Conservation (phyloP, 2,113 vertebrate genomes). For the Turnix velox region DNA sequence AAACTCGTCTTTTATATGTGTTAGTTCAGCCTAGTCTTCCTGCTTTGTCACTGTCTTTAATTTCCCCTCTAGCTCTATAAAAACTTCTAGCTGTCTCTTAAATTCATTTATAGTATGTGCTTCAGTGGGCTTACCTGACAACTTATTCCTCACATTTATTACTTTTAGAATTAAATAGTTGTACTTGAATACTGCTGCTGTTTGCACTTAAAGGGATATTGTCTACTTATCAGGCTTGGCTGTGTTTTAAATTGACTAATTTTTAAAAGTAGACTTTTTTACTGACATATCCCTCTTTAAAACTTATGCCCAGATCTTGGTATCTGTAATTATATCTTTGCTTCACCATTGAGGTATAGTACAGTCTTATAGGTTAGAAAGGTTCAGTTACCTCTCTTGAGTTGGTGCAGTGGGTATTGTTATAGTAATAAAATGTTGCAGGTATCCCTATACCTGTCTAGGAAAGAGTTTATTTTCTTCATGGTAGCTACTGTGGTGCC, state of each 20-base stretch:
- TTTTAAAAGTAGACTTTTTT: slow-evolving; percentile 17
- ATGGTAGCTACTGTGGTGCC: neutral
- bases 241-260: slow-evolving; percentile 37
- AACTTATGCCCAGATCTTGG: neutral
- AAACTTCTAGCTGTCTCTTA: slow-evolving; percentile 48
- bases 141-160: slow-evolving; percentile 60
- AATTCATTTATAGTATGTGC: slow-evolving; percentile 62
- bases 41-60: slow-evolving; percentile 50
- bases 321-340: slow-evolving; percentile 45
- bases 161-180: slow-evolving; percentile 54
- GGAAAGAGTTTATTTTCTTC: neutral
- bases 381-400: neutral
- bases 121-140: slow-evolving; percentile 59
- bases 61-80: slow-evolving; percentile 51
- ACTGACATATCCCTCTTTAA: neutral
- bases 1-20: slow-evolving; percentile 31
- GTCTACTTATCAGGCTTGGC: slow-evolving; percentile 4
- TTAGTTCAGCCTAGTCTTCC: neutral
- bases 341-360: neutral
- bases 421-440: neutral
- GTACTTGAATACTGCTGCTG: slow-evolving; percentile 21
- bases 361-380: neutral
- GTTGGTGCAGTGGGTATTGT: neutral
- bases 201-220: slow-evolving; percentile 43
- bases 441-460: neutral